phyloP scores from a whole-genome alignment of 2,888 invertebrate genomes.

The Copidosoma aretas region DNA sequence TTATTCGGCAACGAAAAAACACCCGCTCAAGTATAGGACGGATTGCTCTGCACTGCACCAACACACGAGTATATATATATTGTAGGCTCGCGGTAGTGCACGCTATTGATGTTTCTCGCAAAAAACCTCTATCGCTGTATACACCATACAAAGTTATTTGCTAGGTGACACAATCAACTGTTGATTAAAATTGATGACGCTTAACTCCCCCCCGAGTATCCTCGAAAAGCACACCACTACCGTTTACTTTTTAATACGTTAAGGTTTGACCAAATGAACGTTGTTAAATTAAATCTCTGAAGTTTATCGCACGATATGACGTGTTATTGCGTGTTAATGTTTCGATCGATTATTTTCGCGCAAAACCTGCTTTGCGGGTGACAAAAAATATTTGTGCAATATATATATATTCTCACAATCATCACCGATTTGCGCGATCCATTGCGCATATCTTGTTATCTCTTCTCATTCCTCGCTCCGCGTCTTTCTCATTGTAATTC shows the following conservation, averaged over 20 bases:
- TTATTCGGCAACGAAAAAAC: neutral
- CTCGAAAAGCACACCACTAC: too few relatives aligned
- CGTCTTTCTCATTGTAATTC: neutral
- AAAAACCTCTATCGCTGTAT: conserved; percentile 14
- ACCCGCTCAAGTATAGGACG: neutral
- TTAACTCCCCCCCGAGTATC: too few relatives aligned
- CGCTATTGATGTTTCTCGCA: neutral
- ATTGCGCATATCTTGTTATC: conserved; percentile 4
- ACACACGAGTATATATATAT: too few relatives aligned
- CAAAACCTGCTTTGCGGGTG: neutral
- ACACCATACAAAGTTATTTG: neutral
- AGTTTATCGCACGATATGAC: neutral
- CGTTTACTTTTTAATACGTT: too few relatives aligned
- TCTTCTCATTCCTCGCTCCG: conserved; percentile 15
- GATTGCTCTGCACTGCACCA: too few relatives aligned
- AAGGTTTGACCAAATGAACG: neutral
- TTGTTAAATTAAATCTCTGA: neutral
- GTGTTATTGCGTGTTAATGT: neutral
- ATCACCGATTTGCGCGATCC: conserved; percentile 7
- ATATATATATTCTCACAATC: too few relatives aligned
- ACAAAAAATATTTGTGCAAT: neutral
- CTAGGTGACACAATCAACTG: too few relatives aligned
- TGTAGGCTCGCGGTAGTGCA: too few relatives aligned
- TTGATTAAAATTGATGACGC: too few relatives aligned
- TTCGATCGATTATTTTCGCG: neutral